Evolutionary conservation across 2,797 vertebrate genomes (phyloP).

Genomic region (Spinus olivaceus): DNA sequence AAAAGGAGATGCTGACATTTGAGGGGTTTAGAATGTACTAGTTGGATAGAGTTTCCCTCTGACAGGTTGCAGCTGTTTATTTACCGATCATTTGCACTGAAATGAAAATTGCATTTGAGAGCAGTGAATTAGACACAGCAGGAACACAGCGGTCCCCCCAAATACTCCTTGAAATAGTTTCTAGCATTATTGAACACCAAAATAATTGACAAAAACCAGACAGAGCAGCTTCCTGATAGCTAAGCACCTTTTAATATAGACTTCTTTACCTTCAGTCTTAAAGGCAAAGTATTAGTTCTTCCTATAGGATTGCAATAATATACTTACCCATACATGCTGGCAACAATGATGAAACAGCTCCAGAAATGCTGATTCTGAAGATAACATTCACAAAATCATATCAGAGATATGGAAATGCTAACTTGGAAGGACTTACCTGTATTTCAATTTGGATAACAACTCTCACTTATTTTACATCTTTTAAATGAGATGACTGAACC

Average conservation of each 20-base stretch:
- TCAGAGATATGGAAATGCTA: not conserved
- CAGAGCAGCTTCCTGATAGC: not conserved
- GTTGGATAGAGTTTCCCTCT: not conserved
- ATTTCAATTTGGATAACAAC: not conserved
- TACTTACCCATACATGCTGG: not conserved
- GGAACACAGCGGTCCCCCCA: not conserved
- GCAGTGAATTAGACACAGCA: not conserved
- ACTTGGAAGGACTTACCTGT: conserved; percentile 22
- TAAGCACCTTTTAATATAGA: not conserved
- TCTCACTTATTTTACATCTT: not conserved
- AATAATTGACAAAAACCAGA: not conserved
- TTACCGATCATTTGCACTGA: not conserved
- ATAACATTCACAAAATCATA: not conserved
- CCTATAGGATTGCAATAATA: not conserved
- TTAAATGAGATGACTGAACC: not conserved
- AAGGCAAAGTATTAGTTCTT: not conserved
- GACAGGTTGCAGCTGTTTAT: not conserved
- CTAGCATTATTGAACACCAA: not conserved
- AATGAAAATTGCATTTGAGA: not conserved
- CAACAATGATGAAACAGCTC: not conserved
- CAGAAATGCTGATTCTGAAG: not conserved
- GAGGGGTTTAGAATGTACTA: not conserved
- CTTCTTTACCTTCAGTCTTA: not conserved
- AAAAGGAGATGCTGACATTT: not conserved
- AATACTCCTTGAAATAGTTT: not conserved